Evolutionary conservation across 2,888 invertebrate genomes (phyloP).

Genomic region (Pegoplata infirma): DNA sequence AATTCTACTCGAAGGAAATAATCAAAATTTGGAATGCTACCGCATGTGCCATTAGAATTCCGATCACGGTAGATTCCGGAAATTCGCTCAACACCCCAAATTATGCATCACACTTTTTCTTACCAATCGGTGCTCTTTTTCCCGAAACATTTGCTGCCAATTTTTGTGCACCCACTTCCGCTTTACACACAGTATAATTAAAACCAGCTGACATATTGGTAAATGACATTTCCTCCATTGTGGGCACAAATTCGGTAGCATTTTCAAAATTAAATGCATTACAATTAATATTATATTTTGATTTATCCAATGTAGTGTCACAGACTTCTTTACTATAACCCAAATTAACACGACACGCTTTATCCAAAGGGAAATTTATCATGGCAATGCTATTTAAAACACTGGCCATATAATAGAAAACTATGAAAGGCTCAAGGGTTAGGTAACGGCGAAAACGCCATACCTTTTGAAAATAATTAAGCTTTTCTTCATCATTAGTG

Average conservation of each 20-base stretch:
- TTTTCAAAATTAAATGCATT: constrained; percentile 70
- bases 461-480: constrained; percentile 72
- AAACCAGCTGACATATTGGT: constrained; percentile 67
- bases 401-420: constrained; percentile 75
- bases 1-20: too few relatives aligned
- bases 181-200: constrained; percentile 76
- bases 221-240: constrained; percentile 63
- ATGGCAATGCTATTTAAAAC: constrained; percentile 74
- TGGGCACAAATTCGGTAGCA: constrained; percentile 67
- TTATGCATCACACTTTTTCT: constrained; percentile 52
- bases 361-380: constrained; percentile 76
- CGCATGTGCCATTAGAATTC: too few relatives aligned
- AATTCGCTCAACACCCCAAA: too few relatives aligned
- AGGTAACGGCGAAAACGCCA: constrained; percentile 74
- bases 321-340: constrained; percentile 73
- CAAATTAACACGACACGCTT: constrained; percentile 77
- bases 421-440: constrained; percentile 76
- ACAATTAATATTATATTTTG: constrained; percentile 73
- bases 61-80: too few relatives aligned
- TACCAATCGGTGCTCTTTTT: constrained; percentile 77
- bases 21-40: too few relatives aligned
- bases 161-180: constrained; percentile 76
- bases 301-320: constrained; percentile 74
- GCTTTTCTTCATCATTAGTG: constrained; percentile 62
- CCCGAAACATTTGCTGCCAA: constrained; percentile 74